phyloP scores from a whole-genome alignment of 2,888 invertebrate genomes.

The Selenia dentaria region DNA sequence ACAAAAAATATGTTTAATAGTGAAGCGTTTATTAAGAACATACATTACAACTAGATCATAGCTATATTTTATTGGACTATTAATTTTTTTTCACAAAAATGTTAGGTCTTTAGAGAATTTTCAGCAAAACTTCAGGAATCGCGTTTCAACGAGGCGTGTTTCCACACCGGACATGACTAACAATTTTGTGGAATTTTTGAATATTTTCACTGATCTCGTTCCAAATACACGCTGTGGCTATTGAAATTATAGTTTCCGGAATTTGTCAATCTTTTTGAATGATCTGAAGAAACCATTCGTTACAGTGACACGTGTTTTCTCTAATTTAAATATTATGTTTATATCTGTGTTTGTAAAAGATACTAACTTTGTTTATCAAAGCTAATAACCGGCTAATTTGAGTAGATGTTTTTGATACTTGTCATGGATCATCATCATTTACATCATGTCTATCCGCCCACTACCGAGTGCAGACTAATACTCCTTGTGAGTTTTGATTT shows the following conservation, averaged over 20 bases:
- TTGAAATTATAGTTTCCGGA: slow-evolving; percentile 38
- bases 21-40: no score
- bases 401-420: slow-evolving; percentile 8
- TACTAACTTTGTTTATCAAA: slow-evolving; percentile 9
- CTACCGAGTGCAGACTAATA: background rate
- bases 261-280: slow-evolving; percentile 24
- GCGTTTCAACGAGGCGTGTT: slow-evolving; percentile 29
- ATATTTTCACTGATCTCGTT: slow-evolving; percentile 37
- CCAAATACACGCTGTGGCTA: slow-evolving; percentile 34
- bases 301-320: slow-evolving; percentile 10
- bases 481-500: no score
- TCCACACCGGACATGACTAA: slow-evolving; percentile 53
- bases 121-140: slow-evolving; percentile 20
- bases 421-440: slow-evolving; percentile 5
- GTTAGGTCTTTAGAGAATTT: slow-evolving; percentile 1
- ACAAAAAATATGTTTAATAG: no score
- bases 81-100: background rate
- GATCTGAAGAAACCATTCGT: slow-evolving; percentile 16
- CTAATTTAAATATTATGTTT: slow-evolving; percentile 7
- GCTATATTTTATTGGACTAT: slow-evolving; percentile 3
- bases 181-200: slow-evolving; percentile 43
- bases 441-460: background rate
- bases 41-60: background rate
- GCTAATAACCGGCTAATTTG: slow-evolving; percentile 10
- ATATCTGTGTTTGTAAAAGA: slow-evolving; percentile 1